These are phyloP conservation scores for Perodicticus potto DNA, from an alignment of 2,797 vertebrate genomes.

Conservation along the genomic window DNA sequence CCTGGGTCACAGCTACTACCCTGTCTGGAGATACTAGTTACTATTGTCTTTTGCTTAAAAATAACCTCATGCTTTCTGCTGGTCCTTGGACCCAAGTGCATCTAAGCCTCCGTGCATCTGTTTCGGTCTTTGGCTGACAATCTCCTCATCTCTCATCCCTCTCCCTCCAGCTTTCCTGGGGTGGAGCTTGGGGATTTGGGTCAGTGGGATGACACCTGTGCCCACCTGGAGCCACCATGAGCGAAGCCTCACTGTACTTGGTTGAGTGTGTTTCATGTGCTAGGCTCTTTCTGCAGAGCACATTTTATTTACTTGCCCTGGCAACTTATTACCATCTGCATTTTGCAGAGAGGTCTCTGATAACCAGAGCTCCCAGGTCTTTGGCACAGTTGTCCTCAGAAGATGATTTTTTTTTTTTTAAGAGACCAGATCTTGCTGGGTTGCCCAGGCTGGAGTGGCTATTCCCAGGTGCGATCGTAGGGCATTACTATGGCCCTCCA, in stretches of 20 bases:
- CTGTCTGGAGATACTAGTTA: slow-evolving; percentile 20
- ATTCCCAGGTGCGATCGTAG: background rate
- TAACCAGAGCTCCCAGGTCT: background rate
- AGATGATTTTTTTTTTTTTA: background rate
- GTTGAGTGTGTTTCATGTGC: fast-evolving
- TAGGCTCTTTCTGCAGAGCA: background rate
- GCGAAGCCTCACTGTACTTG: background rate
- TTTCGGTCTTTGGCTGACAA: background rate
- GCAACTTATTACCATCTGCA: fast-evolving
- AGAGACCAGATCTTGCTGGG: background rate
- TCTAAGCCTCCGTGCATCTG: background rate
- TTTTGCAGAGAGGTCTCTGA: background rate
- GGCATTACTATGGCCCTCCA: background rate
- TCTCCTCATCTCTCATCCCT: background rate
- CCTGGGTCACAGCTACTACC: background rate
- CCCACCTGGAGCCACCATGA: fast-evolving
- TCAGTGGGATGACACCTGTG: fast-evolving
- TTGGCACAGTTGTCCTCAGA: background rate
- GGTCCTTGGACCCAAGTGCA: background rate
- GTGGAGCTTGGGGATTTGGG: background rate
- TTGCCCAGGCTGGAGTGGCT: background rate
- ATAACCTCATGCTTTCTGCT: background rate
- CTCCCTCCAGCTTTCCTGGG: background rate
- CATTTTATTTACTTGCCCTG: background rate
- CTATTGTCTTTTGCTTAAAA: slow-evolving; percentile 66